Percentiles rank a stretch among this genome's conserved stretches.
Evolutionary conservation across 2,888 invertebrate genomes (phyloP).

Genomic region (Heliconius ismenius): DNA sequence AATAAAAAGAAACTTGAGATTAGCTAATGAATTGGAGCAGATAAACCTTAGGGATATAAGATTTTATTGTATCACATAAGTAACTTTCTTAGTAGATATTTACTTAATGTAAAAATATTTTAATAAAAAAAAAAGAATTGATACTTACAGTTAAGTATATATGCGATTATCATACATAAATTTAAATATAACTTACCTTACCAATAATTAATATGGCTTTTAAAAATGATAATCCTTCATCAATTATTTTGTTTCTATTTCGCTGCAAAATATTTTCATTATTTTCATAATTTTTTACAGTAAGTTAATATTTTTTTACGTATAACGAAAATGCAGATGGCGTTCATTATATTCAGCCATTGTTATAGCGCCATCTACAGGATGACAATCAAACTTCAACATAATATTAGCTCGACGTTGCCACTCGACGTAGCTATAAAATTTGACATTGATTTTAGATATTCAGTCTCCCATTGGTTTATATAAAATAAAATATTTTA

Average conservation of each 20-base stretch:
- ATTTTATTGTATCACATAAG: not conserved
- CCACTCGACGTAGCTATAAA: constrained; percentile 1
- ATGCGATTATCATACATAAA: not conserved
- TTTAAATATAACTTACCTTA: not conserved
- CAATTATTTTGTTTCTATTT: not conserved
- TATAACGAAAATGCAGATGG: constrained; percentile 5
- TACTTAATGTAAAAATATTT: not conserved
- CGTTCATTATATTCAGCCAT: not conserved
- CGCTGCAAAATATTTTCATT: not conserved
- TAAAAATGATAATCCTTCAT: not conserved
- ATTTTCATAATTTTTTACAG: not conserved
- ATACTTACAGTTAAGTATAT: not conserved
- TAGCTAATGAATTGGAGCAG: not conserved
- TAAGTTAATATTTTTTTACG: not conserved
- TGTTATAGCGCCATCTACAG: constrained; percentile 29
- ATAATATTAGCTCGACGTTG: not conserved
- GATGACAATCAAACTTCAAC: not conserved
- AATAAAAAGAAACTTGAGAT: constrained; percentile 7
- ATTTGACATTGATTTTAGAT: constrained; percentile 36
- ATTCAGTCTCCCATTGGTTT: constrained; percentile 39
- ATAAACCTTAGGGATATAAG: constrained; percentile 5
- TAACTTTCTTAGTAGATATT: not conserved
- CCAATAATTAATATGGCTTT: not conserved
- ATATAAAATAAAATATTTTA: constrained; percentile 12
- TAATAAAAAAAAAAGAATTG: not conserved